A percentile compares a stretch with the other conserved stretches of the same genome.
These are phyloP conservation scores for Nudaria mundana DNA, from an alignment of 2,888 invertebrate species.

Conservation along the genomic window DNA sequence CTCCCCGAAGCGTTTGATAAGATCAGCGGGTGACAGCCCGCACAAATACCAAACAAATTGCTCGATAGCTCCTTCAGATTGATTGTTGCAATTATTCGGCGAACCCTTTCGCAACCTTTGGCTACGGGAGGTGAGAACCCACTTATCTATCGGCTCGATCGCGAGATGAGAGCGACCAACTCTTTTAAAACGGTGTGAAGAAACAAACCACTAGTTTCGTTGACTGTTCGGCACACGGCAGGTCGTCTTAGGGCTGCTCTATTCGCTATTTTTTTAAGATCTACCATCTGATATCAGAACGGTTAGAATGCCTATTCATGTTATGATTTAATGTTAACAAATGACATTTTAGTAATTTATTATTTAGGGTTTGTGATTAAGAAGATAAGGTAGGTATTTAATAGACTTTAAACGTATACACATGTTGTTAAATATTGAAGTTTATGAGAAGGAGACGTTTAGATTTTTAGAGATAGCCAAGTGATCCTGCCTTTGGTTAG, in stretches of 20 bases:
- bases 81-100: constrained; percentile 80
- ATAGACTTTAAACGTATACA: no score
- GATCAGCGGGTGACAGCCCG: constrained; percentile 79
- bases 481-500: no score
- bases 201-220: constrained; percentile 48
- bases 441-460: no score
- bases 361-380: constrained; percentile 35
- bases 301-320: constrained; percentile 51
- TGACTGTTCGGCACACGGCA: constrained; percentile 37
- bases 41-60: constrained; percentile 80
- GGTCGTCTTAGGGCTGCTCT: constrained; percentile 59
- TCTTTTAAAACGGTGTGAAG: constrained; percentile 75
- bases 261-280: constrained; percentile 65
- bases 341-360: constrained; percentile 38
- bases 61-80: constrained; percentile 77
- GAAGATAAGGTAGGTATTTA: constrained; percentile 30
- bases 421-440: no score
- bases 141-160: constrained; percentile 72
- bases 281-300: constrained; percentile 49
- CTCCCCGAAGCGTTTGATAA: constrained; percentile 71
- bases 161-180: constrained; percentile 49
- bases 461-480: no score
- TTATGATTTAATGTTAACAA: constrained; percentile 51
- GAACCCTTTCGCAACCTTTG: constrained; percentile 72
- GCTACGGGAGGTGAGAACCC: constrained; percentile 76